Evolutionary conservation across 1,140 invertebrate genomes (phyloP).

Genomic region (Drosophila burlai): DNA sequence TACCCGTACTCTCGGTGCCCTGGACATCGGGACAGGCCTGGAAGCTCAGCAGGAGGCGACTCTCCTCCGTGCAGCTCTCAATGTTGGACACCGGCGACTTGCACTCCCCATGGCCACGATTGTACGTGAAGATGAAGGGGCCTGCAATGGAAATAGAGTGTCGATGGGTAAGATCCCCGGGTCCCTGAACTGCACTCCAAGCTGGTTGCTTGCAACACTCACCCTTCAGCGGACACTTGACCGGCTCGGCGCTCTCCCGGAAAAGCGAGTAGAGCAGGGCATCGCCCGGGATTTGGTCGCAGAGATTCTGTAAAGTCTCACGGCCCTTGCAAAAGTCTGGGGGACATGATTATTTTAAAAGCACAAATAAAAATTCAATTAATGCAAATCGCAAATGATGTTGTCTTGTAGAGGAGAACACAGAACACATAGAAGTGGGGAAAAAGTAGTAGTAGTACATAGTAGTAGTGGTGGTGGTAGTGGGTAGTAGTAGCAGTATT

Average conservation of each 20-base stretch:
- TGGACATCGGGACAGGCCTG: conserved; percentile 96
- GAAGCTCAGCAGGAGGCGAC: conserved; percentile 93
- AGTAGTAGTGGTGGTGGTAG: conserved; percentile 25
- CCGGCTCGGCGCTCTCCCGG: conserved; percentile 91
- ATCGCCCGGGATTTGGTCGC: conserved; percentile 94
- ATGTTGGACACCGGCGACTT: conserved; percentile 92
- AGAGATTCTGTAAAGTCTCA: conserved; percentile 91
- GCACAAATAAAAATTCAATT: conserved; percentile 84
- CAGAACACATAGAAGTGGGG: conserved; percentile 51
- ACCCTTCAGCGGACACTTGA: conserved; percentile 93
- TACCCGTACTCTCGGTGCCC: conserved; percentile 93
- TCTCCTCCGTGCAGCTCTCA: conserved; percentile 95
- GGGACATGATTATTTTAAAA: conserved; percentile 85
- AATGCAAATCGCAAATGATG: conserved; percentile 81
- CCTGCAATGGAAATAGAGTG: conserved; percentile 49
- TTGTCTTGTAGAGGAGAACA: conserved; percentile 43
- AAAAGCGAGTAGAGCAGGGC: conserved; percentile 95
- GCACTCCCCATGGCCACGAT: conserved; percentile 93
- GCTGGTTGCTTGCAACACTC: conserved; percentile 40
- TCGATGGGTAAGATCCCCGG: conserved; percentile 1
- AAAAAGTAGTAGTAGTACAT: conserved; percentile 34
- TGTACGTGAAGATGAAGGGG: conserved; percentile 87
- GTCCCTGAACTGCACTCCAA: conserved; percentile 30
- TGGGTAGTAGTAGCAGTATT: conserved; percentile 42
- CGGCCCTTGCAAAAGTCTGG: conserved; percentile 92